These are phyloP conservation scores for Tricholaema leucomelas DNA, from an alignment of 2,113 vertebrate species.

Conservation along the genomic window DNA sequence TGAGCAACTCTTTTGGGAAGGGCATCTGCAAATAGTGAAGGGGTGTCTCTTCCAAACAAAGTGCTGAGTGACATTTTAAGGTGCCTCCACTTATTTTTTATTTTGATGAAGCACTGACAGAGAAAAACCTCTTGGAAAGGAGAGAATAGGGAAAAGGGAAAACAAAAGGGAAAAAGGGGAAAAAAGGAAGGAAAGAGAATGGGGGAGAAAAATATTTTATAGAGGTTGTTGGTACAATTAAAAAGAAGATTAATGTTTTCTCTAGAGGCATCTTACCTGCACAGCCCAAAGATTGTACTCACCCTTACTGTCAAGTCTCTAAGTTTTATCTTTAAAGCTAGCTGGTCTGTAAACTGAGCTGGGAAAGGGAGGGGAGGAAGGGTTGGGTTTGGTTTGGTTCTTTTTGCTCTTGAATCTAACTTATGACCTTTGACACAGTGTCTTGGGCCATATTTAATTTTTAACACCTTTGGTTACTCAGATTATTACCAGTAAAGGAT, in stretches of 20 bases:
- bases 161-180: neutral
- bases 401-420: neutral
- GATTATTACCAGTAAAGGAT: conserved; percentile 29
- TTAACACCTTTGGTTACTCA: conserved; percentile 6
- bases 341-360: neutral
- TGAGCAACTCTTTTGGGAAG: neutral
- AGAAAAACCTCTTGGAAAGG: neutral
- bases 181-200: neutral
- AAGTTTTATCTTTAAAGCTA: neutral
- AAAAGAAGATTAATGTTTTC: neutral
- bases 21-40: neutral
- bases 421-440: neutral
- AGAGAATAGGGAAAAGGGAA: neutral
- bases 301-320: neutral
- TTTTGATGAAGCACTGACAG: neutral
- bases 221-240: neutral
- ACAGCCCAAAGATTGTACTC: neutral
- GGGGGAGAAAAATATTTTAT: neutral
- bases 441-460: neutral
- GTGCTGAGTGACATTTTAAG: neutral
- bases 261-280: neutral
- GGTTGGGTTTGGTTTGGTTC: neutral
- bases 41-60: neutral
- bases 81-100: neutral
- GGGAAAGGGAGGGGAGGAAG: neutral